A percentile compares a stretch with the other conserved stretches of the same genome.
Evolutionary conservation across 2,113 vertebrate genomes (phyloP).

Genomic region (Tenebrosternarchus preto): DNA sequence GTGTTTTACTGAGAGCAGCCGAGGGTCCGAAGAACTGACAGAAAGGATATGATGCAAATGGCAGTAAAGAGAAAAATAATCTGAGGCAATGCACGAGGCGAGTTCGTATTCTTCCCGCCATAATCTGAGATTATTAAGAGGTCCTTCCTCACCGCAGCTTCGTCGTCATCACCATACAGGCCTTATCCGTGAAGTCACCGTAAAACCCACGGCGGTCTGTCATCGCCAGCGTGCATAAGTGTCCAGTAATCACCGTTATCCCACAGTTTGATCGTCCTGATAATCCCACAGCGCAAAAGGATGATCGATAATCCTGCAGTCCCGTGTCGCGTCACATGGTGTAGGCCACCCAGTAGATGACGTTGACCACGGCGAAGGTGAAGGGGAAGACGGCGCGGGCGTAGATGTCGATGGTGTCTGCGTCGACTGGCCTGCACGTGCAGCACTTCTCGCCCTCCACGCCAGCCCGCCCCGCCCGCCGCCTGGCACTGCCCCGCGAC

Average conservation of each 20-base stretch:
- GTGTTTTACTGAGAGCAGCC: neutral
- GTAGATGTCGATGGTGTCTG: conserved; percentile 95
- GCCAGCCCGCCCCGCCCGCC: conserved; percentile 51
- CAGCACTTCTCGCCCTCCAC: conserved; percentile 77
- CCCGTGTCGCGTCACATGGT: conserved; percentile 77
- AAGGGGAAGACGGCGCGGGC: conserved; percentile 93
- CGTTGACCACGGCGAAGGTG: conserved; percentile 92
- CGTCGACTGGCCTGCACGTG: conserved; percentile 91
- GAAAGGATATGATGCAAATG: neutral
- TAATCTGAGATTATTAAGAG: neutral
- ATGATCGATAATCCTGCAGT: too few species aligned
- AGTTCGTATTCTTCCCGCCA: neutral
- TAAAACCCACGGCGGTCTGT: neutral
- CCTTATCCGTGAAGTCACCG: neutral
- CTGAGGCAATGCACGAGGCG: neutral
- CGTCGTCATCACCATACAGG: neutral
- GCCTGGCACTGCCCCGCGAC: conserved; percentile 49
- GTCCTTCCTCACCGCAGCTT: neutral
- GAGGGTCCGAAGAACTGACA: neutral
- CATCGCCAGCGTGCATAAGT: neutral
- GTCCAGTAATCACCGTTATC: neutral
- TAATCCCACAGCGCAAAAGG: neutral
- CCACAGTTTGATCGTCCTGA: neutral
- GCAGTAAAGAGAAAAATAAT: neutral
- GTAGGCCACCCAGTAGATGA: conserved; percentile 97